Evolutionary conservation across 2,888 invertebrate genomes (phyloP), one percentile per base, ranked within the genome.

Genomic region (Papilio elwesi): DNA sequence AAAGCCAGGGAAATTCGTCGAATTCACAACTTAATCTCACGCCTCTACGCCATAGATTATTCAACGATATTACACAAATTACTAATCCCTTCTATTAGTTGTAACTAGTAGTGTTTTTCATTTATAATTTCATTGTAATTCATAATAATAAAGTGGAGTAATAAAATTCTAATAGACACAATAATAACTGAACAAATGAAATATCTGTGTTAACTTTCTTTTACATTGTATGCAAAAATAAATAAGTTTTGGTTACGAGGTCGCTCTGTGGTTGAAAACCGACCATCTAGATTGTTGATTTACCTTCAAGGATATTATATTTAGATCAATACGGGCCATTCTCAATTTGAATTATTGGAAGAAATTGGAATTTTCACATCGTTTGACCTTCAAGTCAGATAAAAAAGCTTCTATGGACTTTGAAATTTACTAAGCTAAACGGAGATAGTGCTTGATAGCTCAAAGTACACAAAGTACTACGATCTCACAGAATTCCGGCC

Each of bases 151-250:
- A 26, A 26, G 26, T 26, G 26, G 26, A 26, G 26, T 26, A 26
- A 26, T 26, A 26, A 26, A 26, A 26, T 57, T 38, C 59, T 59
- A 59, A n/a, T n/a, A 8, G 36, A 38, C n/a, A 38, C n/a, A 59
- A 59, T n/a, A 59, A 59, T 59, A 59, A 3, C 13, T 38, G 38
- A n/a, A n/a, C 53, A 36, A 57, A 57, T 55, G 13, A 57, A 59
- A 59, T 59, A 59, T 59, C 38, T 59, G n/a, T 62, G 59, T 62
- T 43, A 62, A 62, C 59, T 62, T 62, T 62, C 59, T 43, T 62
- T n/a, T 62, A 62, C 59, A 62, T 62, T 62, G 59, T 62, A 43
- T 62, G 38, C 59, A n/a, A 43, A 43, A 62, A 62, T 62, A 62
- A 62, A 62, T 62, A 62, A 15, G 59, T 62, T 62, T 62, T 38